Percentiles rank a stretch among this genome's conserved stretches.
Evolutionary conservation across 2,113 vertebrate genomes (phyloP).

Genomic region (Brevimyrus niger): DNA sequence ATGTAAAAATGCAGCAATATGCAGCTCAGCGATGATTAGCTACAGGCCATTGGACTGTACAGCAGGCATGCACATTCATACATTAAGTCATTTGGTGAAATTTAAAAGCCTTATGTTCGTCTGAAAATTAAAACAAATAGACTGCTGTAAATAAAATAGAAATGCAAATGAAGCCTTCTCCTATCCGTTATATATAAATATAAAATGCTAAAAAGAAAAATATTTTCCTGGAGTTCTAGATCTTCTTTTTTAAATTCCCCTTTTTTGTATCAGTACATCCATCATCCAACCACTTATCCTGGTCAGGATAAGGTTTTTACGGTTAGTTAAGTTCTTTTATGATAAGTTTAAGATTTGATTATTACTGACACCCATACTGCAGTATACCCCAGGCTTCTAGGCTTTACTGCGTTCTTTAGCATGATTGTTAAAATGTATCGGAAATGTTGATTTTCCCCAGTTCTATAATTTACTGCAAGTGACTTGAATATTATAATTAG

Average conservation of each 20-base stretch:
- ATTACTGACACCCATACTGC: neutral
- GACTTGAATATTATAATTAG: neutral
- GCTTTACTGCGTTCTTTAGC: neutral
- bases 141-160: neutral
- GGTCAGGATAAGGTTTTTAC: neutral
- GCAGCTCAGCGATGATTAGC: constrained; percentile 53
- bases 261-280: neutral
- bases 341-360: neutral
- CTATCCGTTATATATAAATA: neutral
- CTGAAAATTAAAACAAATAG: constrained; percentile 49
- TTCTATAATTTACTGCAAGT: neutral
- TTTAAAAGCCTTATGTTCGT: constrained; percentile 66
- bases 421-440: neutral
- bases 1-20: constrained; percentile 32
- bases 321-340: neutral
- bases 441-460: neutral
- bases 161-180: neutral
- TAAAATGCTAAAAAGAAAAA: neutral
- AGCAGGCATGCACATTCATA: constrained; percentile 61
- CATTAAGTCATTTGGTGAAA: constrained; percentile 55
- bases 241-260: neutral
- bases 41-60: constrained; percentile 60
- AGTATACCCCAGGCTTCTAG: neutral
- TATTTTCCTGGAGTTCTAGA: neutral
- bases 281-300: neutral